Conservation (phyloP, 2,888 invertebrate species). For the Rhimphoctona megacephalus region DNA sequence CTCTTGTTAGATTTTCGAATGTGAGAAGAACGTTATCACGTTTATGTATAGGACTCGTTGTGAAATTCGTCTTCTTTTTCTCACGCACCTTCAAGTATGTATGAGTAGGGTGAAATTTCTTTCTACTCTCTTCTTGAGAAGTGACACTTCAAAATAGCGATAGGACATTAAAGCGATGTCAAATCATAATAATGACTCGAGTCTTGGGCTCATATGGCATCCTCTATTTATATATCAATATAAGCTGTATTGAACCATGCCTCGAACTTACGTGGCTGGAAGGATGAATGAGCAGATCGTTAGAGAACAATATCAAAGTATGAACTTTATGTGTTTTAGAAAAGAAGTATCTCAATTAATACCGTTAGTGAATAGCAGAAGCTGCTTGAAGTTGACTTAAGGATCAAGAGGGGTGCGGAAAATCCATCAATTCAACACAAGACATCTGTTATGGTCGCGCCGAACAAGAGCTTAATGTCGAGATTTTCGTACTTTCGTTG, state of each 20-base stretch:
- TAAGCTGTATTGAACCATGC: too few species aligned
- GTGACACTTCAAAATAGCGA: neutral
- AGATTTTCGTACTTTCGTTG: neutral
- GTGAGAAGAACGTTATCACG: conserved; percentile 14
- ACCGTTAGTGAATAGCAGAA: neutral
- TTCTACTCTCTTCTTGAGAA: neutral
- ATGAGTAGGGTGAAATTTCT: neutral
- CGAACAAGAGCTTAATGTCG: too few species aligned
- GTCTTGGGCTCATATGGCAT: neutral
- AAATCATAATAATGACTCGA: neutral
- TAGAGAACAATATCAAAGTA: neutral
- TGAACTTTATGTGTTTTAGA: neutral
- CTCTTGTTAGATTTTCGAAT: conserved; percentile 26
- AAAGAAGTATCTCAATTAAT: neutral
- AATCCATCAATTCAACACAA: neutral
- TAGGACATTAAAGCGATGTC: neutral
- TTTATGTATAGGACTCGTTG: neutral
- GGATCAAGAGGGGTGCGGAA: neutral
- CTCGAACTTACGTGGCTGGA: neutral
- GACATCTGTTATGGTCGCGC: too few species aligned
- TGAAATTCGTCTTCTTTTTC: neutral
- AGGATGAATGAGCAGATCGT: neutral
- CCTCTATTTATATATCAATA: neutral
- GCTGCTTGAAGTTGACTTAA: neutral
- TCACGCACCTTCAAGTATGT: neutral